These are phyloP conservation scores for Barnardius zonarius DNA, from an alignment of 2,113 vertebrate species.

Conservation along the genomic window DNA sequence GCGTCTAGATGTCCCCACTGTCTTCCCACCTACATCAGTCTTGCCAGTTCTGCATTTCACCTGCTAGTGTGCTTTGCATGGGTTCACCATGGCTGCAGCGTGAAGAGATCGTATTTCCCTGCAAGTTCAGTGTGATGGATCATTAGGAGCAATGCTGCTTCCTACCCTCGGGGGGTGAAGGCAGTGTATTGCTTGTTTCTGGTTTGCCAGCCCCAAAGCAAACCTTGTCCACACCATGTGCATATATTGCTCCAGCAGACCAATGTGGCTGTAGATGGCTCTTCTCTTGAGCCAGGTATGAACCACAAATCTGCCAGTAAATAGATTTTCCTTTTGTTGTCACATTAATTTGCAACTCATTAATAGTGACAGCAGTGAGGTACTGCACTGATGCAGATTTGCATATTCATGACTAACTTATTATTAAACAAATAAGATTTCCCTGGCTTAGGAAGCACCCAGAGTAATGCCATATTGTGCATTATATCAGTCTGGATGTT, in stretches of 20 bases:
- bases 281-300: slow-evolving; percentile 73
- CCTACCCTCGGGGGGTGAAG: not conserved
- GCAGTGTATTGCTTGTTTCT: rapidly evolving
- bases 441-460: slow-evolving; percentile 76
- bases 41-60: not conserved
- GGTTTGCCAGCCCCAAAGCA: not conserved
- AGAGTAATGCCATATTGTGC: slow-evolving; percentile 77
- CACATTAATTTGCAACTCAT: slow-evolving; percentile 84
- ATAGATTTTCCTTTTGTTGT: slow-evolving; percentile 83
- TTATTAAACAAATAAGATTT: slow-evolving; percentile 85
- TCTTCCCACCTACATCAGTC: not conserved
- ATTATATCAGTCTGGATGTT: slow-evolving; percentile 74
- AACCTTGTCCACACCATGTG: not conserved
- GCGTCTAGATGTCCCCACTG: not conserved
- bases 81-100: not conserved
- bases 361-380: slow-evolving; percentile 81
- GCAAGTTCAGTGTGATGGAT: slow-evolving; percentile 20
- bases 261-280: not conserved
- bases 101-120: not conserved
- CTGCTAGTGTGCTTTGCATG: not conserved
- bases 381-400: slow-evolving; percentile 76
- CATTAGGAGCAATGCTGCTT: slow-evolving; percentile 5
- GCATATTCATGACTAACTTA: slow-evolving; percentile 83
- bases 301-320: slow-evolving; percentile 74
- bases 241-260: not conserved